Conservation (phyloP, 1,140 invertebrate genomes). For the Atopsyche davidsoni region DNA sequence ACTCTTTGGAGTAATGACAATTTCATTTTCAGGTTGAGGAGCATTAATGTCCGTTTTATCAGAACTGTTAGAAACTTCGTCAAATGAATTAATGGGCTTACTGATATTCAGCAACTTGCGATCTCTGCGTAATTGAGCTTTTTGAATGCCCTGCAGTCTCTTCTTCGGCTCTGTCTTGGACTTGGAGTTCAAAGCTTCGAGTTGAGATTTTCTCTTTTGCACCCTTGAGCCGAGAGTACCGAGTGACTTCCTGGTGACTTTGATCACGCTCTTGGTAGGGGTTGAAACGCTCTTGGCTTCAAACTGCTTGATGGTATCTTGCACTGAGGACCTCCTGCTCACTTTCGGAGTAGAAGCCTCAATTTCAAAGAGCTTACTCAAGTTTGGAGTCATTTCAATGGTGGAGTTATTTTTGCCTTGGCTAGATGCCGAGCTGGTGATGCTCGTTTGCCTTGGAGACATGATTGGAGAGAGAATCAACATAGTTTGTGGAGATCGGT, state of each 20-base stretch:
- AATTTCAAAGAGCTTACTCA: conserved; percentile 21
- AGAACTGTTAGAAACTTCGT: conserved; percentile 20
- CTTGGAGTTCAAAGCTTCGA: conserved; percentile 1
- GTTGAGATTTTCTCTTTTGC: conserved; percentile 3
- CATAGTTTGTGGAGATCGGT: neutral
- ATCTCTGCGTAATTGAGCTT: conserved; percentile 1
- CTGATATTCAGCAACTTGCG: conserved; percentile 6
- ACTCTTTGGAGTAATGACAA: conserved; percentile 39
- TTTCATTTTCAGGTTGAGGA: conserved; percentile 28
- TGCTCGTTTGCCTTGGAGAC: conserved; percentile 15
- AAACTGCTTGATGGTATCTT: conserved; percentile 15
- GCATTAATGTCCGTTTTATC: conserved; percentile 26
- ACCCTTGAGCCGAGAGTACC: conserved; percentile 6
- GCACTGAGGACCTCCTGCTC: conserved; percentile 6
- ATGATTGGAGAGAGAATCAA: conserved; percentile 22
- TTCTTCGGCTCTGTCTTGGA: conserved; percentile 12
- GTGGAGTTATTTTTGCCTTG: neutral
- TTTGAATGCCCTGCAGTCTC: conserved; percentile 1
- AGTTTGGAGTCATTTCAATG: conserved; percentile 27
- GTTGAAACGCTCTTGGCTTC: conserved; percentile 5
- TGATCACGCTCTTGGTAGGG: neutral
- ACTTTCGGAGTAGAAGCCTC: conserved; percentile 26
- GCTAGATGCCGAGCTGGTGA: conserved; percentile 8
- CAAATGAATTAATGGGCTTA: conserved; percentile 1
- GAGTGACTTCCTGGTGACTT: conserved; percentile 5